These are phyloP conservation scores for Antigone vipio DNA, from an alignment of 2,113 vertebrate genomes.

Conservation along the genomic window DNA sequence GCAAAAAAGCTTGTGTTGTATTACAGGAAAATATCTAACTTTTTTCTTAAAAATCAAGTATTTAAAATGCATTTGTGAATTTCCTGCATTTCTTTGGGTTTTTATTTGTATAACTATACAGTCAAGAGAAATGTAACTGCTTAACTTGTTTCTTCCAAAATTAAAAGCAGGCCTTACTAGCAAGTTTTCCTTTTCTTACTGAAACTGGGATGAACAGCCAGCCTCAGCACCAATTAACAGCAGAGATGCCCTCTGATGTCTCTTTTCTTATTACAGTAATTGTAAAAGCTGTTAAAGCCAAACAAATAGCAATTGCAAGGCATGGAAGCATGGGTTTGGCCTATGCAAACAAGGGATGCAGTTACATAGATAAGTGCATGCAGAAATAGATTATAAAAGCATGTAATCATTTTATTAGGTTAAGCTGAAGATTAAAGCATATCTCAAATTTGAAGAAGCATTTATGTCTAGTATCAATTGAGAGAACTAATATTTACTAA, in stretches of 20 bases:
- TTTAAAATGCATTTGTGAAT: background rate
- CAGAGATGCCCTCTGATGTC: background rate
- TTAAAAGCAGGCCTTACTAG: background rate
- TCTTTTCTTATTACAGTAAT: background rate
- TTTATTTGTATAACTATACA: background rate
- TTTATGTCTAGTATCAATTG: background rate
- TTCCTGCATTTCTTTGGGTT: background rate
- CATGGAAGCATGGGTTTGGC: background rate
- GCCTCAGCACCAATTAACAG: background rate
- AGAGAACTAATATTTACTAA: background rate
- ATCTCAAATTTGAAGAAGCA: background rate
- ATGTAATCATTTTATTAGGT: background rate
- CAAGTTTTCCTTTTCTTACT: background rate
- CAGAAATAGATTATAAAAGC: constrained; percentile 20
- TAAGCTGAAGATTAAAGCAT: background rate
- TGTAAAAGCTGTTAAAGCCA: constrained; percentile 24
- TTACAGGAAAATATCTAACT: background rate
- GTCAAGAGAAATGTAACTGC: background rate
- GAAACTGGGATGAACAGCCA: background rate
- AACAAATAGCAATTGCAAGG: background rate
- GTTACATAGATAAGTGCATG: constrained; percentile 2
- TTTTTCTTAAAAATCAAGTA: background rate
- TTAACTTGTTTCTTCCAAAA: background rate
- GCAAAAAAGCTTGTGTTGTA: background rate
- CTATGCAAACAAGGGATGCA: constrained; percentile 23